Evolutionary conservation across 92 coral and sea anemone species (phyloP), one percentile per base, ranked within the genome.

Genomic region (Montipora capitata): DNA sequence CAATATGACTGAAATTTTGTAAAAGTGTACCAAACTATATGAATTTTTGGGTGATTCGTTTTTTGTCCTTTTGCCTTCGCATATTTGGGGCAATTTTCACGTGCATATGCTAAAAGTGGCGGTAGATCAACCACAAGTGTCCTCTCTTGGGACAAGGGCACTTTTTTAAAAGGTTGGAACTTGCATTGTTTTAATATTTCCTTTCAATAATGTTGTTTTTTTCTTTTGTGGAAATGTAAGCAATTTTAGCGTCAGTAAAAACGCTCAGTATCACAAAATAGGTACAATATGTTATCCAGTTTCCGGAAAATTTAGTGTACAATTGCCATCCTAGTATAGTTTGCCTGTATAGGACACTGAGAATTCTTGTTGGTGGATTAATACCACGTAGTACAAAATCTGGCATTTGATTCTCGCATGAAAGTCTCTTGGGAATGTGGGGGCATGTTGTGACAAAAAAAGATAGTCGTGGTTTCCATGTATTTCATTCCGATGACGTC

Each of bases 101-200:
- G n/a, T n/a, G n/a, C n/a, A n/a, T n/a, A n/a, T n/a, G n/a, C n/a
- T n/a, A n/a, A n/a, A n/a, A n/a, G n/a, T n/a, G n/a, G n/a, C n/a
- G n/a, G n/a, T n/a, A n/a, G 61, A 40, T 70, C 56, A 43, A 70
- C 54, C 76, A 70, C 61, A 42, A 70, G 45, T 41, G 76, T n/a
- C 20, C 27, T 12, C 76, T 41, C 20, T 72, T 72, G 72, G 10
- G 41, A 67, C 40, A 18, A 40, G 40, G 43, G 44, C n/a, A n/a
- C n/a, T n/a, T n/a, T n/a, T n/a, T n/a, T n/a, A n/a, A n/a, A n/a
- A n/a, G n/a, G n/a, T n/a, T 72, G 51, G 77, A 72, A 43, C 77
- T 43, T 43, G 77, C 61, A 9, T 52, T 72, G 51, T 40, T 72
- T 44, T 72, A 52, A 72, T 72, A 4, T 72, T 72, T 72, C 57